Evolutionary conservation across 2,888 invertebrate genomes (phyloP).

Genomic region (Callimorpha dominula): DNA sequence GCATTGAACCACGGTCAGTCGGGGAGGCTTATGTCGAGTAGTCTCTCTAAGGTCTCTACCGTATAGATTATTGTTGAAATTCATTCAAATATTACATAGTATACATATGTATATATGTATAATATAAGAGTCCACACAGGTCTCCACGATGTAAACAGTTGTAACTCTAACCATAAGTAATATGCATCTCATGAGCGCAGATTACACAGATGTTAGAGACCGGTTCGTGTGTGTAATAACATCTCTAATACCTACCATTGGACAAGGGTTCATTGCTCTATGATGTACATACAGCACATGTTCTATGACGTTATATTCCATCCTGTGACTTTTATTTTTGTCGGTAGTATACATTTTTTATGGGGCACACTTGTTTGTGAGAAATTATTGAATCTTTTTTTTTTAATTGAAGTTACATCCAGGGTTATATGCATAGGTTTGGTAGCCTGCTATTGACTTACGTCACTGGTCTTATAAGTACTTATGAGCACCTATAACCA

Average conservation of each 20-base stretch:
- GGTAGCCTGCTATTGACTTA: too few relatives aligned
- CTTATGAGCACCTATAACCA: neutral
- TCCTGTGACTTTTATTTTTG: slow-evolving; percentile 46
- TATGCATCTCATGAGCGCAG: slow-evolving; percentile 36
- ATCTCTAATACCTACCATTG: slow-evolving; percentile 51
- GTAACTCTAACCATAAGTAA: slow-evolving; percentile 29
- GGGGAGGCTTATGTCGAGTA: neutral
- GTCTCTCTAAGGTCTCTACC: neutral
- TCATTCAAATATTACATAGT: neutral
- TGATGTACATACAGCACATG: slow-evolving; percentile 54
- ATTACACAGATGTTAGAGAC: slow-evolving; percentile 48
- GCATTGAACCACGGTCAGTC: neutral
- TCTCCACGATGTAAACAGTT: slow-evolving; percentile 2
- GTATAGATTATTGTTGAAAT: neutral
- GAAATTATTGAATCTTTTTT: neutral
- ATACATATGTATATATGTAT: neutral
- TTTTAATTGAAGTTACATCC: too few relatives aligned
- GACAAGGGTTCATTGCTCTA: slow-evolving; percentile 60
- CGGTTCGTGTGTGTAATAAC: slow-evolving; percentile 41
- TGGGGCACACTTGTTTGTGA: neutral
- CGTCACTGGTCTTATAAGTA: neutral
- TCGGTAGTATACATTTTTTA: slow-evolving; percentile 20
- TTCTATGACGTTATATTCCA: slow-evolving; percentile 56
- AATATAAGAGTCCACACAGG: neutral
- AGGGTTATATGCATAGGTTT: too few relatives aligned